These are phyloP conservation scores for Procambarus virginalis DNA, from an alignment of 1,140 invertebrate species.

Conservation along the genomic window DNA sequence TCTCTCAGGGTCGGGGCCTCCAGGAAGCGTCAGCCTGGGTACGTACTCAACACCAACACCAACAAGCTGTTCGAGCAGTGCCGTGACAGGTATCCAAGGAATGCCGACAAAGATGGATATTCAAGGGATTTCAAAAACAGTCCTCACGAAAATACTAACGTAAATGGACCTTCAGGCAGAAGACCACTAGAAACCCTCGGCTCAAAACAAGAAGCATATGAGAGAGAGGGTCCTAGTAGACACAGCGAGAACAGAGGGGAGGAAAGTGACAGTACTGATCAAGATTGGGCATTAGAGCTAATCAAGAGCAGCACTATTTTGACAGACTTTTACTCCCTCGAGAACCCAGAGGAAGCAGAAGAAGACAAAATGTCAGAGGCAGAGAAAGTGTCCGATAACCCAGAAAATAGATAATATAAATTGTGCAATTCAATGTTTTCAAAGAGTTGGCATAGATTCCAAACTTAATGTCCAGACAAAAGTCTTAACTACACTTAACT, in stretches of 20 bases:
- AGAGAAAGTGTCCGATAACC: too few species aligned
- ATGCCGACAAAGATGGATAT: neutral
- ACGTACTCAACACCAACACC: slow-evolving; percentile 19
- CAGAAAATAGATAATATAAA: too few species aligned
- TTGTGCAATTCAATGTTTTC: too few species aligned
- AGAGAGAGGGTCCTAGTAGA: slow-evolving; percentile 18
- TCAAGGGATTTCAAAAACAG: neutral
- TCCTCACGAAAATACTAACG: neutral
- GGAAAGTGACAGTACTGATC: slow-evolving; percentile 9
- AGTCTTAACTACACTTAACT: too few species aligned
- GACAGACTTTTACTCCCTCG: slow-evolving; percentile 49
- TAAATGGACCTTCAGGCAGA: neutral
- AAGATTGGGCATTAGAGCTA: slow-evolving; percentile 47
- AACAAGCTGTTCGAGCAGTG: slow-evolving; percentile 29
- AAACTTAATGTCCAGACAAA: too few species aligned
- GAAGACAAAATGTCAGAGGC: neutral
- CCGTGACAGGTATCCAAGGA: slow-evolving; percentile 4
- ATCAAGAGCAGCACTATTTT: slow-evolving; percentile 52
- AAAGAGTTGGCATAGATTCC: too few species aligned
- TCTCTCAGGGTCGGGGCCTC: slow-evolving; percentile 28
- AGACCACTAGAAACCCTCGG: neutral
- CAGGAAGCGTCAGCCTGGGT: slow-evolving; percentile 36
- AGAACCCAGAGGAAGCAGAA: slow-evolving; percentile 3
- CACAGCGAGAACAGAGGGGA: slow-evolving; percentile 1
- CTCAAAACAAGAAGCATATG: neutral